A percentile compares a stretch with the other conserved stretches of the same genome.
phyloP scores from a whole-genome alignment of 2,113 vertebrate genomes.

The Paedocypris sp. region DNA sequence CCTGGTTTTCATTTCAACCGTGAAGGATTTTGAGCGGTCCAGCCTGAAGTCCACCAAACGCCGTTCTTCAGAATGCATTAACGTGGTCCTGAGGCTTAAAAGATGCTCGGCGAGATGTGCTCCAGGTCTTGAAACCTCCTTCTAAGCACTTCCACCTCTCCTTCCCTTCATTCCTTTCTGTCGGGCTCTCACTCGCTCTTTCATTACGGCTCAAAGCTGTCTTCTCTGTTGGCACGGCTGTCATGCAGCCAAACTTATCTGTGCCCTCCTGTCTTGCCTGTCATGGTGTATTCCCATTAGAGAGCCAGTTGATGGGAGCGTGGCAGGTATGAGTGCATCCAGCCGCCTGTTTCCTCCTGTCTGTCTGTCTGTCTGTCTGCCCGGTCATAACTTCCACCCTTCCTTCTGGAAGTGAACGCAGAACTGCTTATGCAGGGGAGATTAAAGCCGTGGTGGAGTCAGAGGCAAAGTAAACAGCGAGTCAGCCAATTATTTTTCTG shows the following conservation, averaged over 20 bases:
- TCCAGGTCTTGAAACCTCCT: slow-evolving; percentile 8
- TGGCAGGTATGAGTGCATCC: slow-evolving; percentile 30
- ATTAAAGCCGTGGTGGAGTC: slow-evolving; percentile 5
- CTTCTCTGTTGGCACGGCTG: slow-evolving; percentile 27
- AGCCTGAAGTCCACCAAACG: not conserved
- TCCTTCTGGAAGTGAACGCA: not conserved
- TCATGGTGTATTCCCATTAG: slow-evolving; percentile 38
- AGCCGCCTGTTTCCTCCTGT: slow-evolving; percentile 1
- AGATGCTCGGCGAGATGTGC: not conserved
- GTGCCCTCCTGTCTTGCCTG: slow-evolving; percentile 36
- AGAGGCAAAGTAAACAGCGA: slow-evolving; percentile 24
- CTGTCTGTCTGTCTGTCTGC: slow-evolving; percentile 3
- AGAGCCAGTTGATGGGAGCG: slow-evolving; percentile 28
- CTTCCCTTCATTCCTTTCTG: not conserved
- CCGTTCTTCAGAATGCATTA: not conserved
- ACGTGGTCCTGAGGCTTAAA: not conserved
- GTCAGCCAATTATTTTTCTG: slow-evolving; percentile 33
- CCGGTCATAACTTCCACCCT: not conserved
- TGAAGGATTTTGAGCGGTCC: not conserved
- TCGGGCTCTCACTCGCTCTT: not conserved
- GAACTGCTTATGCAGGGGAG: not conserved
- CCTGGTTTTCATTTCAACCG: too few relatives aligned
- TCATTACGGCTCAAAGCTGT: slow-evolving; percentile 19
- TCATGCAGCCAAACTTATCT: slow-evolving; percentile 34
- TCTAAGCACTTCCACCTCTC: slow-evolving; percentile 11